Percentiles rank a stretch among this genome's conserved stretches.
Evolutionary conservation across 1,140 invertebrate genomes (phyloP).

Genomic region (Polyergus mexicanus): DNA sequence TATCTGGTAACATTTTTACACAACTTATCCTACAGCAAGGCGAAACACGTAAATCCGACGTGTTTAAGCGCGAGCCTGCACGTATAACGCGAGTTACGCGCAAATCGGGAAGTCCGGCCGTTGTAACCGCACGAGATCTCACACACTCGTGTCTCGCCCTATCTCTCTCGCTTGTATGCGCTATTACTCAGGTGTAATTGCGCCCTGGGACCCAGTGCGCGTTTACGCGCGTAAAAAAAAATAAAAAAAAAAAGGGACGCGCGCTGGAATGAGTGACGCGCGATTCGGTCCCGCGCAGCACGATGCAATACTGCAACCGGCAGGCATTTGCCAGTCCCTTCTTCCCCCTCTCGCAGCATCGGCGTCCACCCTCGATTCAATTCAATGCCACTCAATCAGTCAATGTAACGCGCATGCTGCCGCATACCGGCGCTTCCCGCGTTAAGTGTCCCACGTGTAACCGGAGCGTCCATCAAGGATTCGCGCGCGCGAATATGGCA

Average conservation of each 20-base stretch:
- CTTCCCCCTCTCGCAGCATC: not conserved
- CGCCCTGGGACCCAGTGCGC: conserved; percentile 66
- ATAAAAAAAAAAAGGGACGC: not conserved
- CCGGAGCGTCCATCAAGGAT: conserved; percentile 73
- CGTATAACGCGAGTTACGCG: conserved; percentile 36
- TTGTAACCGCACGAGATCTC: conserved; percentile 71
- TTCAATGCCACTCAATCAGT: conserved; percentile 87
- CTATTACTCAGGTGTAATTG: conserved; percentile 84
- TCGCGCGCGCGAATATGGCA: conserved; percentile 63
- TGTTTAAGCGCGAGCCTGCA: conserved; percentile 45
- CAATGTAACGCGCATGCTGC: conserved; percentile 84
- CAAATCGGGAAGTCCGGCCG: conserved; percentile 45
- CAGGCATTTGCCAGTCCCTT: conserved; percentile 82
- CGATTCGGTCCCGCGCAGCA: conserved; percentile 65
- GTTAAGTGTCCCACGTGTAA: conserved; percentile 75
- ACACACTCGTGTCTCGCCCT: not conserved
- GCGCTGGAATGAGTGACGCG: conserved; percentile 47
- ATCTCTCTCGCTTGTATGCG: conserved; percentile 62
- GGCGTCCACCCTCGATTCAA: conserved; percentile 83
- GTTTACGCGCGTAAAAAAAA: conserved; percentile 59
- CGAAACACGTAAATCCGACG: conserved; percentile 38
- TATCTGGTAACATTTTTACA: conserved; percentile 49
- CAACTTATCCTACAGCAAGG: conserved; percentile 12
- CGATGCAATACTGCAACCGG: conserved; percentile 73
- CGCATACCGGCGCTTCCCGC: conserved; percentile 77